Conservation (phyloP, 2,797 vertebrate species). For the Myotis myotis region DNA sequence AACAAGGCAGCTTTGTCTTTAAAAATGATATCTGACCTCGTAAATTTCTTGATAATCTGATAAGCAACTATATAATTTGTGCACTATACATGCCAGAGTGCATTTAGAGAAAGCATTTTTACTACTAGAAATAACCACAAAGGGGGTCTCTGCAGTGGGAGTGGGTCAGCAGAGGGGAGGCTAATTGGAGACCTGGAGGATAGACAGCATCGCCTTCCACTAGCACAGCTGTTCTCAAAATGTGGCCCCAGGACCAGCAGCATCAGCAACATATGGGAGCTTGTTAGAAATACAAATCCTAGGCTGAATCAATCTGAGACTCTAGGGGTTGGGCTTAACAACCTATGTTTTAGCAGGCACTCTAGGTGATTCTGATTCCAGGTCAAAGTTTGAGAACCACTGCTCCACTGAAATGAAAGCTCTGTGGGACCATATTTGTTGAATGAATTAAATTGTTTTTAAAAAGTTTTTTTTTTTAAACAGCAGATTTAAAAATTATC, state of each 20-base stretch:
- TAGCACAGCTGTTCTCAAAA: neutral
- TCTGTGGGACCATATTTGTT: neutral
- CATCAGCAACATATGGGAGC: neutral
- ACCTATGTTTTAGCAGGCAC: neutral
- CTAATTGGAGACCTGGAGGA: neutral
- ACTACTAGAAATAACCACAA: neutral
- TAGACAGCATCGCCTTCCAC: neutral
- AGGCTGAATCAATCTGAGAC: neutral
- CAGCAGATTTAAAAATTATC: neutral
- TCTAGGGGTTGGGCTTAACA: neutral
- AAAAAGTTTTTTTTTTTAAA: neutral
- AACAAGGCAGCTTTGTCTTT: conserved; percentile 62
- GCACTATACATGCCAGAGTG: neutral
- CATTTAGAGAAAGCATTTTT: conserved; percentile 1
- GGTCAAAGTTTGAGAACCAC: neutral
- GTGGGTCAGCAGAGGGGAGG: neutral
- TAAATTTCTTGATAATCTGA: conserved; percentile 30
- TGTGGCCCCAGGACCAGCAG: neutral
- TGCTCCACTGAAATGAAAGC: neutral
- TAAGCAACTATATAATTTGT: conserved; percentile 32
- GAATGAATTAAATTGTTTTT: neutral
- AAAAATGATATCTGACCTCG: conserved; percentile 47
- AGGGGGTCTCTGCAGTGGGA: neutral
- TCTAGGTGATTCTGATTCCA: neutral
- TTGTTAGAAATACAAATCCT: conserved; percentile 31